Evolutionary conservation across 2,113 vertebrate species (phyloP), one percentile per base, ranked within the genome.

Genomic region (Prunella fulvescens): DNA sequence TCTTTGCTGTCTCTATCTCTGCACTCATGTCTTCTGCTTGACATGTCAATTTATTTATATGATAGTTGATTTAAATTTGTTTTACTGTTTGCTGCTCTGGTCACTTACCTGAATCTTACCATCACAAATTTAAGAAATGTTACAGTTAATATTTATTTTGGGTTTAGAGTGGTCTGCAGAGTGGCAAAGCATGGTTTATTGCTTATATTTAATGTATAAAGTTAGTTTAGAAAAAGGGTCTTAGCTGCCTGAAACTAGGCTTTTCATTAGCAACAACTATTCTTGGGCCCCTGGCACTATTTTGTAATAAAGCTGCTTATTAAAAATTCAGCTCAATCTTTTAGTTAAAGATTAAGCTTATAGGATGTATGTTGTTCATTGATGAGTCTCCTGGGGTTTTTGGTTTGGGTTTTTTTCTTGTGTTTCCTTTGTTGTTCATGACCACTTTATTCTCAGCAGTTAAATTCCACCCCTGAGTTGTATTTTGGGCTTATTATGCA

Each of bases 391-490:
- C 35, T 50, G 72, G 50, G 58, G 4, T 3, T 74, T 88, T 45
- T 14, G 8, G 22, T 22, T 85, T 80, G 37, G 19, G 14, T 19
- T 83, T 81, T 50, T 70, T 82, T 17, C 6, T 78, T 84, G 17
- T 84, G 9, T 76, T 87, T 66, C 66, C 45, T 89, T 94, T 96
- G 48, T 92, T 95, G 84, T 95, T 95, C 69, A 76, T 95, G 76
- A 92, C 48, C 29, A 48, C 48, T 83, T 93, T 79, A 67, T 95
- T 93, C 73, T 79, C 69, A 69, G 64, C 82, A 81, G 53, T 80
- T 87, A 35, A 73, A 73, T 86, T 90, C 12, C 44, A 93, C 85
- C 60, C 57, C 25, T 83, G 82, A 51, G 71, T 91, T 90, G 19
- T 91, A 73, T 81, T 96, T 96, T 19, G 42, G 19, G 19, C 44